These are phyloP conservation scores for Botia kubotai DNA, from an alignment of 2,797 vertebrate genomes.

Conservation along the genomic window DNA sequence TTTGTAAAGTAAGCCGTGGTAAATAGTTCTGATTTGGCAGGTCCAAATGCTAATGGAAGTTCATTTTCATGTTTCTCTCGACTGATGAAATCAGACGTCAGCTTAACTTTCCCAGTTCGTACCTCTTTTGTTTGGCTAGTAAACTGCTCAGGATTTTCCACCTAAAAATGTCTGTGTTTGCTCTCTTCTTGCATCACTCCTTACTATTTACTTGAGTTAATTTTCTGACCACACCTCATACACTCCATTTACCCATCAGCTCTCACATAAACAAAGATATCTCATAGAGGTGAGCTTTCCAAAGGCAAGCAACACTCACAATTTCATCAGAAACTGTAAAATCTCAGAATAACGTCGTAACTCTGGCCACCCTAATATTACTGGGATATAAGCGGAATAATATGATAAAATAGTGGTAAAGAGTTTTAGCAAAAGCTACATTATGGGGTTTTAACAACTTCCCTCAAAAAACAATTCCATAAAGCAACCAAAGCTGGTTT, in stretches of 20 bases:
- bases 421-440: too few species aligned
- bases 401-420: too few species aligned
- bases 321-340: too few species aligned
- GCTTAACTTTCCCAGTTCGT: too few species aligned
- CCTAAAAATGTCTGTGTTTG: not conserved
- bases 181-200: constrained; percentile 7
- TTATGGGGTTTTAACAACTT: too few species aligned
- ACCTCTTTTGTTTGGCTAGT: not conserved
- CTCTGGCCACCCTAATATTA: not conserved
- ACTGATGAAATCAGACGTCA: not conserved
- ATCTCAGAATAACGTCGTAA: not conserved
- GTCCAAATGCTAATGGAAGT: not conserved
- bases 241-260: not conserved
- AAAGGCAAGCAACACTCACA: not conserved
- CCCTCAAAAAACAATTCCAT: too few species aligned
- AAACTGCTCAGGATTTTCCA: not conserved
- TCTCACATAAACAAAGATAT: not conserved
- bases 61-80: not conserved
- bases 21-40: not conserved
- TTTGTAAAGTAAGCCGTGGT: not conserved
- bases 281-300: not conserved
- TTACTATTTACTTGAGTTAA: not conserved
- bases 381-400: too few species aligned
- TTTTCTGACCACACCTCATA: not conserved
- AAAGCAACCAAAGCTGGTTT: too few species aligned